Percentiles rank a stretch among this genome's conserved stretches.
Evolutionary conservation across 2,797 vertebrate species (phyloP).

Genomic region (Pipistrellus kuhlii): DNA sequence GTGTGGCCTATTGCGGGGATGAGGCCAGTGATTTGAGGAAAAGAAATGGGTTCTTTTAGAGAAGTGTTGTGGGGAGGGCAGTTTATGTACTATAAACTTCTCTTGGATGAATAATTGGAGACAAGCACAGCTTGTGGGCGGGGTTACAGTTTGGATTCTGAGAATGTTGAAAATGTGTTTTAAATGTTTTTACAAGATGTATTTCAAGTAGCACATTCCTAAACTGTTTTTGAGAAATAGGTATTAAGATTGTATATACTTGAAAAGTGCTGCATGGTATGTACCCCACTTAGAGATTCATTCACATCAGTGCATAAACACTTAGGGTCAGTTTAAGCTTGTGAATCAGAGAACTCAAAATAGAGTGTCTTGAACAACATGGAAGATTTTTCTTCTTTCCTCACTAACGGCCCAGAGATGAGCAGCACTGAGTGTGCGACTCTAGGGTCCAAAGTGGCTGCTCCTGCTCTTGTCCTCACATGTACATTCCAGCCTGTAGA

Average conservation of each 20-base stretch:
- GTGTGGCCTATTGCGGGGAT: not conserved
- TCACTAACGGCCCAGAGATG: not conserved
- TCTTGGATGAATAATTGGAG: not conserved
- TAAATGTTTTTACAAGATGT: not conserved
- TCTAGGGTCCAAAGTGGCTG: not conserved
- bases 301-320: not conserved
- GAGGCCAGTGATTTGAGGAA: conserved; percentile 4
- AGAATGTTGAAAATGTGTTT: conserved; percentile 30
- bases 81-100: not conserved
- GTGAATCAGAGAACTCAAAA: not conserved
- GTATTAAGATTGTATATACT: not conserved
- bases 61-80: not conserved
- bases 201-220: conserved; percentile 47
- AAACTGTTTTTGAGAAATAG: conserved; percentile 31
- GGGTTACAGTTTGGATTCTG: conserved; percentile 1
- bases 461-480: not conserved
- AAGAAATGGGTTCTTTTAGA: not conserved
- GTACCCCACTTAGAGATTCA: not conserved
- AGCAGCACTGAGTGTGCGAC: not conserved
- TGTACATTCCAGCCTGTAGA: not conserved
- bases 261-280: not conserved
- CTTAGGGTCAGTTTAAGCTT: not conserved
- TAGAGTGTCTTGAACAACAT: not conserved
- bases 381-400: not conserved
- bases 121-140: not conserved